Evolutionary conservation across 2,113 vertebrate species (phyloP).

Genomic region (Mohoua ochrocephala): DNA sequence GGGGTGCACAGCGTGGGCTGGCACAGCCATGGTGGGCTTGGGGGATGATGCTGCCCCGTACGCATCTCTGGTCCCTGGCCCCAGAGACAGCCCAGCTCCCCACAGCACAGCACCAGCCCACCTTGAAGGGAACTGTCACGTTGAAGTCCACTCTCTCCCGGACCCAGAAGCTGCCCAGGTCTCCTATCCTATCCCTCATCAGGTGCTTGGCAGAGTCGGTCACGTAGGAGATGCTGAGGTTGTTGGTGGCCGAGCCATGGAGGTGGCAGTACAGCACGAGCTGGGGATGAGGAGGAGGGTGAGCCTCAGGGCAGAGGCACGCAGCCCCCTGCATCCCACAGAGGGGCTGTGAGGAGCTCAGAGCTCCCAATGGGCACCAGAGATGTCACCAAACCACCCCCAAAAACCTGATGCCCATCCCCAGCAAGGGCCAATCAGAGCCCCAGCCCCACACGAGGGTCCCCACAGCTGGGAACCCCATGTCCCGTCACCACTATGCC

Average conservation of each 20-base stretch:
- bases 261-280: conserved; percentile 86
- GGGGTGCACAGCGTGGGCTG: neutral
- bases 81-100: fast-evolving
- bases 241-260: conserved; percentile 74
- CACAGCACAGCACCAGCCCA: neutral
- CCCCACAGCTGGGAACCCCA: no score
- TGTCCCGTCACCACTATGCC: fast-evolving
- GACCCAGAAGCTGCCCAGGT: conserved; percentile 83
- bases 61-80: fast-evolving
- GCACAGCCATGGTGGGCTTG: neutral
- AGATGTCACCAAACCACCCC: neutral
- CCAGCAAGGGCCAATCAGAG: neutral
- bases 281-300: conserved; percentile 28
- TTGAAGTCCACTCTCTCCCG: conserved; percentile 82
- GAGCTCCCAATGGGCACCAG: fast-evolving
- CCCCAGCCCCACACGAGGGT: neutral
- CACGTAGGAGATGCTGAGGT: conserved; percentile 71
- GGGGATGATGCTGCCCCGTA: neutral
- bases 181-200: conserved; percentile 72
- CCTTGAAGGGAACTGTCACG: conserved; percentile 68
- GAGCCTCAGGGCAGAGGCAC: neutral
- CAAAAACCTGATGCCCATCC: neutral
- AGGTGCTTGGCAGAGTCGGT: neutral
- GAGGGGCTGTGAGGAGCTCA: neutral
- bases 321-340: neutral